These are phyloP conservation scores for Junonia oenone DNA, from an alignment of 2,888 invertebrate species.

Conservation along the genomic window DNA sequence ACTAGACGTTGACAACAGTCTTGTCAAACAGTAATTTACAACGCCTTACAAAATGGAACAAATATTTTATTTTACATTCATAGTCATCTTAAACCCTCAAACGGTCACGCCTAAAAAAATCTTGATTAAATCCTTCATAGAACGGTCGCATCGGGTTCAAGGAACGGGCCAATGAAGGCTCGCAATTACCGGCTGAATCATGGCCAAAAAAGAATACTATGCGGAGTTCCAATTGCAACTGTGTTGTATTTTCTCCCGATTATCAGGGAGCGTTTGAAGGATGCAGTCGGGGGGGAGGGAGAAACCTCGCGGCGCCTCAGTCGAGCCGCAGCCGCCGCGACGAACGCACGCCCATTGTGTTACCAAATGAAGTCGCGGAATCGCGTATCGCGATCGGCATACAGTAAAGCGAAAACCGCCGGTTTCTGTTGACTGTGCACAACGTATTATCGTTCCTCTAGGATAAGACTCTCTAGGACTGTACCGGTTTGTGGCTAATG, in stretches of 20 bases:
- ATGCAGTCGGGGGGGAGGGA: constrained; percentile 56
- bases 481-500: constrained; percentile 68
- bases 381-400: constrained; percentile 49
- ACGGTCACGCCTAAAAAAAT: constrained; percentile 34
- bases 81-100: no score
- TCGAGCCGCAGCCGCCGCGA: constrained; percentile 52
- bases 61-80: constrained; percentile 60
- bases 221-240: constrained; percentile 72
- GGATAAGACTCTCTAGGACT: constrained; percentile 57
- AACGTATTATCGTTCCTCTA: constrained; percentile 38
- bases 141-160: constrained; percentile 38
- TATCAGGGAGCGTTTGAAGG: constrained; percentile 70
- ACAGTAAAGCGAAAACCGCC: constrained; percentile 39
- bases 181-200: constrained; percentile 68
- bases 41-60: constrained; percentile 43
- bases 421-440: constrained; percentile 60
- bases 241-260: constrained; percentile 72
- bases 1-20: constrained; percentile 31
- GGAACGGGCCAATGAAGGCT: constrained; percentile 50
- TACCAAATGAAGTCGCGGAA: constrained; percentile 63
- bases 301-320: constrained; percentile 56
- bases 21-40: constrained; percentile 46
- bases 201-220: constrained; percentile 64
- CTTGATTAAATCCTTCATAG: constrained; percentile 31
- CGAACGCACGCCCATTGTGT: constrained; percentile 41